Percentiles rank a stretch among this genome's conserved stretches.
phyloP scores from a whole-genome alignment of 2,888 invertebrate genomes.

The Gonocerus acuteangulatus region DNA sequence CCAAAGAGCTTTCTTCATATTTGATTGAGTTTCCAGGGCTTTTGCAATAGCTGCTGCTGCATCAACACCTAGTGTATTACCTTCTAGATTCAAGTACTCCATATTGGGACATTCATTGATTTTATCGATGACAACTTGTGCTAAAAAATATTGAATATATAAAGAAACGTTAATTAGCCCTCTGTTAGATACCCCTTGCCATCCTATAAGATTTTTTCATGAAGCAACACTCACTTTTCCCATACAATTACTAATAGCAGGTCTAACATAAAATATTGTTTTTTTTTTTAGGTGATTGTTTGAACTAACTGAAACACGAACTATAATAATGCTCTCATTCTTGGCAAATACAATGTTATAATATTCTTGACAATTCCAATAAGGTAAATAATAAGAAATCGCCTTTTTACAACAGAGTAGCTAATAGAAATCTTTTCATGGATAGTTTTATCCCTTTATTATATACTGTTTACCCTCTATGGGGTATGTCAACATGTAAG shows the following conservation, averaged over 20 bases:
- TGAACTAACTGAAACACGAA: too few species aligned
- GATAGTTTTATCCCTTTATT: too few species aligned
- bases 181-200: not conserved
- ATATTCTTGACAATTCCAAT: too few species aligned
- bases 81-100: conserved; percentile 72
- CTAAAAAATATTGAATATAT: conserved; percentile 45
- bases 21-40: conserved; percentile 67
- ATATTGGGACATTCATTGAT: conserved; percentile 63
- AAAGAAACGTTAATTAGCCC: not conserved
- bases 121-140: conserved; percentile 64
- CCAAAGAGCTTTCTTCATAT: conserved; percentile 75
- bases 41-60: conserved; percentile 79
- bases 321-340: too few species aligned
- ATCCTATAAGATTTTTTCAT: not conserved
- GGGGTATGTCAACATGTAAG: too few species aligned
- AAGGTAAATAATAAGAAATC: too few species aligned
- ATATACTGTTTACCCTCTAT: too few species aligned
- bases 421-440: too few species aligned
- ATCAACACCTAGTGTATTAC: conserved; percentile 85
- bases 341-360: too few species aligned
- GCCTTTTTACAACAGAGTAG: too few species aligned
- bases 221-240: not conserved
- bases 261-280: not conserved
- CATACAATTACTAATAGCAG: not conserved
- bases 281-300: too few species aligned